phyloP scores from a whole-genome alignment of 2,888 invertebrate species.

The Cerceris rybyensis region DNA sequence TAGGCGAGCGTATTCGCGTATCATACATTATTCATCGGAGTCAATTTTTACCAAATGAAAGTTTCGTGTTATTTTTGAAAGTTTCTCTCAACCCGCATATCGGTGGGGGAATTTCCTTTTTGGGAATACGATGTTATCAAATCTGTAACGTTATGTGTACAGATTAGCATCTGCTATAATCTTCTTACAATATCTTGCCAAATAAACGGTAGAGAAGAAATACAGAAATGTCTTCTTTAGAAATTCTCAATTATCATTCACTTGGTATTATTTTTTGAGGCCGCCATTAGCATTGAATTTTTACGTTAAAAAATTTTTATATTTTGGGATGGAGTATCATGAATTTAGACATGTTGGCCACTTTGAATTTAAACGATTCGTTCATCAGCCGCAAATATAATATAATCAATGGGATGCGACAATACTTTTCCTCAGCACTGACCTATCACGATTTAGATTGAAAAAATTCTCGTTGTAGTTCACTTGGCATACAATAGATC shows the following conservation, averaged over 20 bases:
- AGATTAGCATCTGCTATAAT: too few relatives aligned
- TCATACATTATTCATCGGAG: constrained; percentile 29
- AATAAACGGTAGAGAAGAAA: background rate
- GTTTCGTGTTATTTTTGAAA: constrained; percentile 38
- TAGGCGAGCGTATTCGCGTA: constrained; percentile 17
- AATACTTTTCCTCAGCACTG: constrained; percentile 55
- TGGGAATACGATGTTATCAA: constrained; percentile 7
- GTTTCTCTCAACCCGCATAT: constrained; percentile 22
- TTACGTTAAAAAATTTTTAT: too few relatives aligned
- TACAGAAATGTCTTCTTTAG: too few relatives aligned
- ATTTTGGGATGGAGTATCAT: too few relatives aligned
- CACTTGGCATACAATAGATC: constrained; percentile 36
- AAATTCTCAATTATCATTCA: too few relatives aligned
- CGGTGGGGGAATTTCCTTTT: constrained; percentile 12
- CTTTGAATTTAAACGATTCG: background rate
- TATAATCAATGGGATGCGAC: constrained; percentile 31
- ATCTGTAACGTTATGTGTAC: too few relatives aligned
- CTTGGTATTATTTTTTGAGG: too few relatives aligned
- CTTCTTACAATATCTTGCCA: background rate
- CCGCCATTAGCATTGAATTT: too few relatives aligned
- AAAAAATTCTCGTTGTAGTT: constrained; percentile 23
- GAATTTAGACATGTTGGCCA: background rate
- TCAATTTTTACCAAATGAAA: constrained; percentile 38
- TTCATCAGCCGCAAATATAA: constrained; percentile 4
- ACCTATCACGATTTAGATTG: constrained; percentile 66